Evolutionary conservation across 92 coral and sea anemone species (phyloP).

Genomic region (Phymanthus crucifer): DNA sequence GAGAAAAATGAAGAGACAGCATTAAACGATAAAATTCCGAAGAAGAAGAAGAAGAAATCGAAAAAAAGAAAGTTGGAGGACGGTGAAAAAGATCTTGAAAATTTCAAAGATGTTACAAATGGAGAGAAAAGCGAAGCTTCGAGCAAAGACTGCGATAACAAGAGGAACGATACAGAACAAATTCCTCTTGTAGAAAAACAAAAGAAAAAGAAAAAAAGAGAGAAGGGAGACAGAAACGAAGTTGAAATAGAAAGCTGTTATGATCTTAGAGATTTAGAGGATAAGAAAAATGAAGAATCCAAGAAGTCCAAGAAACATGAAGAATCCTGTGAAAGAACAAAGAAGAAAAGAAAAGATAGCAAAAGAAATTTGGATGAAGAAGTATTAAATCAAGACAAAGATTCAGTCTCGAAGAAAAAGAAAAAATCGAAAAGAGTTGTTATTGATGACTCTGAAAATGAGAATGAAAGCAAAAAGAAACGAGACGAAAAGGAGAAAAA

Average conservation of each 20-base stretch:
- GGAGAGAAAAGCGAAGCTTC: background rate
- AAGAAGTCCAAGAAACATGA: background rate
- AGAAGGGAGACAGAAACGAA: conserved; percentile 5
- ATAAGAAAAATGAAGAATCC: background rate
- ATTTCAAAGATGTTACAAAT: background rate
- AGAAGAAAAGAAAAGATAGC: background rate
- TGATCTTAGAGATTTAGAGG: background rate
- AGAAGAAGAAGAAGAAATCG: conserved; percentile 16
- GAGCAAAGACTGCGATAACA: background rate
- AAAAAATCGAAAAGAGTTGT: background rate
- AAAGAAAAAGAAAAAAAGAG: conserved; percentile 7
- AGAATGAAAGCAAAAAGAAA: conserved; percentile 2
- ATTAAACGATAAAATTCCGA: background rate
- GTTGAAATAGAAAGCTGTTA: background rate
- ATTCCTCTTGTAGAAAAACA: background rate
- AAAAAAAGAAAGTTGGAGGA: conserved; percentile 5
- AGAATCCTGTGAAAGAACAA: background rate
- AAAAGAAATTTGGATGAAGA: conserved; percentile 6
- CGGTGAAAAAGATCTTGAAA: background rate
- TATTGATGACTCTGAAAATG: conserved; percentile 3
- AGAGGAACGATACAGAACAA: background rate
- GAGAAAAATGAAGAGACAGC: background rate
- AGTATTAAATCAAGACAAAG: background rate
- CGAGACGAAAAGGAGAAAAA: conserved; percentile 18
- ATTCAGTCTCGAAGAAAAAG: conserved; percentile 13